Conservation (phyloP, 2,113 vertebrate species). For the Circaetus cinerascens region DNA sequence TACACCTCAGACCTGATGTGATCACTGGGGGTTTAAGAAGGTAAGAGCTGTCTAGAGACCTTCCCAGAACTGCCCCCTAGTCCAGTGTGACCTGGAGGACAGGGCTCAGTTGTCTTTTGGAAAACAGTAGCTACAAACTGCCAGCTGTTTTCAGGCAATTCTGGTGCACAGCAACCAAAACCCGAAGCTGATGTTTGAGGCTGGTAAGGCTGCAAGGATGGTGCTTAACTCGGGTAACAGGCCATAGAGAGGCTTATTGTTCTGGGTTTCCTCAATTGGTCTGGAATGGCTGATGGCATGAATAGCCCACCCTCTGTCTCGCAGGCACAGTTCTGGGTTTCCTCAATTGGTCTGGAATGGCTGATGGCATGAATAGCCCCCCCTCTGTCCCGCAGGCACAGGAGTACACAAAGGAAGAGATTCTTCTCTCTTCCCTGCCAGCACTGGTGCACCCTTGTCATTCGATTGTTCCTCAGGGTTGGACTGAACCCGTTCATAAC, state of each 20-base stretch:
- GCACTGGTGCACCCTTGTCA: not conserved
- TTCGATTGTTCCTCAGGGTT: not conserved
- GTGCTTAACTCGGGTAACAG: not conserved
- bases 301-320: not conserved
- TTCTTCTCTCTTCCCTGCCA: not conserved
- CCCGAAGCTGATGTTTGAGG: not conserved
- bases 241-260: not conserved
- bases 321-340: not conserved
- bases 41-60: not conserved
- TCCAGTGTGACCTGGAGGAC: rapidly evolving
- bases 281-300: not conserved
- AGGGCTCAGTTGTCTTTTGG: not conserved
- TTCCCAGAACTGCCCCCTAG: not conserved
- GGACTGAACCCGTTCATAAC: not conserved
- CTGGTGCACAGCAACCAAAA: not conserved
- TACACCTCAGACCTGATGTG: rapidly evolving
- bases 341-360: not conserved
- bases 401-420: not conserved
- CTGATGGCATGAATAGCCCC: not conserved
- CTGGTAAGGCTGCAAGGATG: not conserved
- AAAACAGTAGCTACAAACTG: not conserved
- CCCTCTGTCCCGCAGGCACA: not conserved
- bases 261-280: not conserved
- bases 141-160: not conserved
- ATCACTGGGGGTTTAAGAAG: not conserved